Evolutionary conservation across 2,888 invertebrate genomes (phyloP), one percentile per base, ranked within the genome.

Genomic region (Hirtodrosophila trivittata): DNA sequence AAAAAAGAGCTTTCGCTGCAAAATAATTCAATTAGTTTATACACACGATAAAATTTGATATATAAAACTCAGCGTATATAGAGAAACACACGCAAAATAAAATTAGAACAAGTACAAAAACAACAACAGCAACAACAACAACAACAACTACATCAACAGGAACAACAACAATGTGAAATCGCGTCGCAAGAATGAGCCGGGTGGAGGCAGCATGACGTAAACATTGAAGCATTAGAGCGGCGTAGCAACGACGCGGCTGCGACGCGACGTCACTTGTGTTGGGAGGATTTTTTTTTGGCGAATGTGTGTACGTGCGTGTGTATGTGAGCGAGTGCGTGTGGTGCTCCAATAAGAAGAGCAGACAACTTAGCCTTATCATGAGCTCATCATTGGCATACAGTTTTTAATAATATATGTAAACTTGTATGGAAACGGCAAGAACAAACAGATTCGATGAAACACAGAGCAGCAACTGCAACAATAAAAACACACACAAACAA

Each of bases 341-440:
- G 30, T 39, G 30, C 28, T 28, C 47, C 32, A 49, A 47, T 30
- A 63, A 49, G 25, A 28, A 43, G 35, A 54, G 21, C n/a, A 25
- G 33, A 25, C 9, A 33, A 28, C 8, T 3, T 21, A 2, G 57
- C 57, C 67, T 73, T 73, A 71, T 71, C 71, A 68, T 71, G 71
- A 71, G 68, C 71, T 71, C 71, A 71, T 71, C 70, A 60, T 39
- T 26, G 7, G 37, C 46, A 45, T 37, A 26, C 37, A 43, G 30
- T 39, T 37, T 45, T 41, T 51, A 32, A 30, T 38, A 2, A 21
- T 2, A 14, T 21, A 25, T 25, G 4, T 14, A 21, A 21, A 49
- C 16, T 8, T 9, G 13, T 13, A 30, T 33, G 2, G 9, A 47
- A 10, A 21, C 8, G 50, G 28, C 28, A 28, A 28, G 28, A 25